Base-by-base conservation (phyloP, 2,888 invertebrate genomes). In the Tachina lurida region DNA sequence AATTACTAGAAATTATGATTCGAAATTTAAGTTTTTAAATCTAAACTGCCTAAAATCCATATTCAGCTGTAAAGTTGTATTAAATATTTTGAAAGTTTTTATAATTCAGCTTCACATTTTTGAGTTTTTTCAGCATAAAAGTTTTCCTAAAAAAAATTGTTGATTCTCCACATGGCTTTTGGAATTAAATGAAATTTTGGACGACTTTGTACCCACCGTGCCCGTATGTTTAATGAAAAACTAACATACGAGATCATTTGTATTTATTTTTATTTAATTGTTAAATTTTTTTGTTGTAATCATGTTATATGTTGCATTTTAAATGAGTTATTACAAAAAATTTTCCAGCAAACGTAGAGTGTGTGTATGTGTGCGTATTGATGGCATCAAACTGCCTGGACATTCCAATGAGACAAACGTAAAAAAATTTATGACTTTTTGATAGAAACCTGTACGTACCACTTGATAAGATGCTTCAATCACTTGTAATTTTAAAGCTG, bases 391-490 rank as follows among this genome's bases (percentile, higher is more conserved):
- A 17, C 31, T 41, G 74, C 47, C 58, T 49, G 49, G 63, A 73
- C 65, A 80, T 75, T 75, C 19, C 75, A 54, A 54, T 56, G 56
- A 62, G 56, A 22, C 13, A 45, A 68, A 62, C n/a, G 52, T 47
- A 15, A 12, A 70, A 45, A 47, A 82, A 56, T 63, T 58, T 52
- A 10, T 70, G 54, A 76, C 54, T n/a, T 60, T 67, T 58, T 70
- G 79, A 65, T 67, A 75, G 74, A 63, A 71, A 58, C 22, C 39
- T 43, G 54, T 19, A 43, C 52, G 54, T 19, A 43, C 52, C 62
- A 76, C 17, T 58, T 67, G 76, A 84, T 81, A 81, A 67, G 73
- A 84, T 77, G 73, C 68, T 81, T 77, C 68, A 77, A 81, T 81
- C 68, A 80, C 75, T 80, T 47, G 52, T 56, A 19, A 65, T 58